Evolutionary conservation across 1,140 invertebrate genomes (phyloP), one percentile per base, ranked within the genome.

Genomic region (Colletes gigas): DNA sequence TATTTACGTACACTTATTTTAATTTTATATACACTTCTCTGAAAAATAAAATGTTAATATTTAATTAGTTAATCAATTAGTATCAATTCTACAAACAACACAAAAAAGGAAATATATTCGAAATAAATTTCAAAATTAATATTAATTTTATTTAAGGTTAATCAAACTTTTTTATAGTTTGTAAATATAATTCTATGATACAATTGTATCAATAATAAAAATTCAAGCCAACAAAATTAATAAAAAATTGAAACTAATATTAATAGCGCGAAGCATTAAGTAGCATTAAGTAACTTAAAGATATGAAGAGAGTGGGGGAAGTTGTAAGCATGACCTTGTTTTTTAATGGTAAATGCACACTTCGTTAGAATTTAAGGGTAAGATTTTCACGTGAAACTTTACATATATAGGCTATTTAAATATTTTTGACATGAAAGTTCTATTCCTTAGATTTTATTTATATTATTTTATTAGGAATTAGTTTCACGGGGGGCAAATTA

Each of bases 381-480:
- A 47, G 10, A 63, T 19, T 41, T n/a, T 55, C 0, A n/a, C 7
- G 3, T 30, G n/a, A 10, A 39, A 76, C 54, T 55, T 57, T 41
- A 30, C 30, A 30, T 30, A 30, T 30, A 17, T 3, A 12, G 30
- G 14, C 12, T 68, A 50, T 15, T 9, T 8, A 14, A 50, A 12
- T 30, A 19, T 5, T 52, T 62, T 62, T 68, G 41, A 50, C 9
- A 9, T 39, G 4, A 6, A 44, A 17, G 10, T 44, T n/a, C 47
- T 78, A 30, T 59, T 44, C 41, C 47, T 44, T 15, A 60, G 9
- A 17, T 66, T 81, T 66, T 15, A n/a, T 60, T 41, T 63, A 2
- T 15, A 47, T n/a, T 39, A 62, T 44, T 30, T 47, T 63, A 65
- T 54, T 50, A 44, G 39, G 5, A 81, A 81, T 69, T 50, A 52